phyloP scores from a whole-genome alignment of 2,797 vertebrate genomes.

The Mus minutoides region DNA sequence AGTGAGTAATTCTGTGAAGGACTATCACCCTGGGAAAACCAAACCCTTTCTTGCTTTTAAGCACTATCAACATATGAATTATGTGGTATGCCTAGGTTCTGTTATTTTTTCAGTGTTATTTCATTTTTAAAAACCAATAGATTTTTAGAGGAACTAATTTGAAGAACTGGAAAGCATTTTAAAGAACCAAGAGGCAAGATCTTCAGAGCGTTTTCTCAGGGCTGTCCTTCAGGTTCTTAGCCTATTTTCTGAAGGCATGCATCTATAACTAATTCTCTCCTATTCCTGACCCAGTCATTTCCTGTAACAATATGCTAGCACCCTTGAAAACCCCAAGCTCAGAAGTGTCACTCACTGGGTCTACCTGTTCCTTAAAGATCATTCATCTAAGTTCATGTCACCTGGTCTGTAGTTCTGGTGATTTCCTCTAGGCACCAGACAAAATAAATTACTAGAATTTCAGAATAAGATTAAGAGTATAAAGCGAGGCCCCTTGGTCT shows the following conservation, averaged over 20 bases:
- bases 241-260: background rate
- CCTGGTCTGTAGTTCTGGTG: background rate
- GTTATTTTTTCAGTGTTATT: background rate
- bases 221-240: background rate
- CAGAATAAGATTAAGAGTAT: background rate
- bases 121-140: background rate
- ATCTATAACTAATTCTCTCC: background rate
- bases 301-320: background rate
- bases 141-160: background rate
- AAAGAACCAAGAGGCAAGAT: background rate
- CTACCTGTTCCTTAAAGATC: background rate
- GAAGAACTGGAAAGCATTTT: conserved; percentile 6
- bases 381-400: background rate
- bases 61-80: background rate
- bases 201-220: background rate
- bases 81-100: background rate
- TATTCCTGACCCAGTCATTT: background rate
- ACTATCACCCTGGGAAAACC: background rate
- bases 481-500: no score
- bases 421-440: background rate
- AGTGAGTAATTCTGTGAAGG: background rate
- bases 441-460: background rate
- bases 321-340: background rate
- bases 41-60: background rate
- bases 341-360: background rate